These are phyloP conservation scores for Zoanthus sansibaricus DNA, from an alignment of 92 coral and sea anemone genomes.

Conservation along the genomic window DNA sequence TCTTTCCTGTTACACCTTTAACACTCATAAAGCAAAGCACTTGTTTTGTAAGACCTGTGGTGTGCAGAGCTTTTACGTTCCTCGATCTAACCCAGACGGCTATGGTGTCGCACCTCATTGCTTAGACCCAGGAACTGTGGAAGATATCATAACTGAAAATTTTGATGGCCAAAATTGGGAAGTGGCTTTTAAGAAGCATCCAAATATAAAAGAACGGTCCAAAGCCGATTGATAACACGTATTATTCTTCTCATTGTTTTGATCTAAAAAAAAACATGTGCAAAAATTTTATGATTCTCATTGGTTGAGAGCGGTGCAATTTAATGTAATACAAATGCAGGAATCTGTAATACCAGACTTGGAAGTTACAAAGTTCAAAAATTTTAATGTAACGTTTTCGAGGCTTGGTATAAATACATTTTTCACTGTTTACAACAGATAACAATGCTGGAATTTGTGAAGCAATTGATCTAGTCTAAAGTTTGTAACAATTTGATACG, in stretches of 20 bases:
- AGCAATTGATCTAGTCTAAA: too few species aligned
- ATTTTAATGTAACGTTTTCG: too few species aligned
- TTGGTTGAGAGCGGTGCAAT: too few species aligned
- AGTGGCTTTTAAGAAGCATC: constrained; percentile 70
- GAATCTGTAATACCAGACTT: too few species aligned
- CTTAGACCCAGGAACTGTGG: constrained; percentile 88
- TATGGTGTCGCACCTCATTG: constrained; percentile 98
- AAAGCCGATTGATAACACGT: constrained; percentile 23
- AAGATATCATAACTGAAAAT: constrained; percentile 61
- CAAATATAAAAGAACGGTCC: constrained; percentile 77
- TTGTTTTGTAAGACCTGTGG: constrained; percentile 98
- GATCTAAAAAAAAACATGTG: too few species aligned
- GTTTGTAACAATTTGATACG: too few species aligned
- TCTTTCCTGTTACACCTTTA: constrained; percentile 91
- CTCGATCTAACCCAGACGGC: constrained; percentile 97
- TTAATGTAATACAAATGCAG: too few species aligned
- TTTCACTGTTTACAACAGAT: too few species aligned
- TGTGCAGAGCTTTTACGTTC: constrained; percentile 94
- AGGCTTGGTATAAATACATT: too few species aligned
- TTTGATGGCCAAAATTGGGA: constrained; percentile 98
- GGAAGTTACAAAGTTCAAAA: too few species aligned
- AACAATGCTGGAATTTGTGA: too few species aligned
- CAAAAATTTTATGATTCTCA: too few species aligned
- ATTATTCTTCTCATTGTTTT: not conserved
- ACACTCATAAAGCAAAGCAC: constrained; percentile 87